These are phyloP conservation scores for Zapornia atra DNA, from an alignment of 2,113 vertebrate genomes.

Conservation along the genomic window DNA sequence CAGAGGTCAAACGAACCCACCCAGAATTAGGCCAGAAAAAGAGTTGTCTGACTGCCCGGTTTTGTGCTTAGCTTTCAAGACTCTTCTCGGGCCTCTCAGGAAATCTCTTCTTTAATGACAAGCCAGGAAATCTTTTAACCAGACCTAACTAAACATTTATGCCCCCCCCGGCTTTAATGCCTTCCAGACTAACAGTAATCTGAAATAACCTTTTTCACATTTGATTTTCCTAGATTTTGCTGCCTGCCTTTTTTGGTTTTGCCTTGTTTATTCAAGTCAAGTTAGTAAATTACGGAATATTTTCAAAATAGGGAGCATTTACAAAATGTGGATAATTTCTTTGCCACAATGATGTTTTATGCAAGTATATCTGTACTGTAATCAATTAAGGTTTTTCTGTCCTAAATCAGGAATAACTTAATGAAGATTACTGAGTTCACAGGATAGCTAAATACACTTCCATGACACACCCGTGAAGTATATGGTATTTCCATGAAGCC, in stretches of 20 bases:
- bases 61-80: neutral
- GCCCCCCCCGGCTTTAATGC: neutral
- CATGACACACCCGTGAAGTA: too few species aligned
- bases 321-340: neutral
- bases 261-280: neutral
- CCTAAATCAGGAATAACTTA: neutral
- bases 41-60: neutral
- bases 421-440: neutral
- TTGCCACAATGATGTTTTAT: neutral
- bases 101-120: slow-evolving; percentile 6
- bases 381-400: neutral
- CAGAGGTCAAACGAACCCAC: neutral
- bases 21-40: neutral
- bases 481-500: neutral
- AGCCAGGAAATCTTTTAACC: slow-evolving; percentile 26
- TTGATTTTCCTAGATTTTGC: neutral
- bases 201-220: neutral
- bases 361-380: neutral
- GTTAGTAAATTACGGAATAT: neutral
- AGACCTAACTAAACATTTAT: neutral
- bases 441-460: neutral
- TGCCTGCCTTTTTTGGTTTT: neutral
- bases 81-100: neutral
- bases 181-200: neutral
- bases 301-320: neutral